Base-by-base conservation (phyloP, 2,888 invertebrate genomes). In the Anthophora plumipes region DNA sequence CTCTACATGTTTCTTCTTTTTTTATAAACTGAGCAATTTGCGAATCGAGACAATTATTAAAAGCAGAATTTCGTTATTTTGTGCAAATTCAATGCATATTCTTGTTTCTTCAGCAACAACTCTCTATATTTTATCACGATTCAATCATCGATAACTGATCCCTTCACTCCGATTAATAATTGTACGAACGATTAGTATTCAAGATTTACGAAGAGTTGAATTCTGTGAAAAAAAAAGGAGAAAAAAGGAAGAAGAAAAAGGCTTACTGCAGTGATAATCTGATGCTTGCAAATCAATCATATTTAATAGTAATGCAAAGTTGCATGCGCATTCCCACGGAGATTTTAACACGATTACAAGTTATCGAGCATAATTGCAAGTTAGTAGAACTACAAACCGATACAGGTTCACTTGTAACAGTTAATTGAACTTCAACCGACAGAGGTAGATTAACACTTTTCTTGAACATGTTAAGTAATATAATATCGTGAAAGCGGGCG, bases 341-440 rank as follows among this genome's bases (percentile, higher is more conserved):
- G 37, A 37, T 37, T 64, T 50, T 37, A 64, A 37, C 64, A 20
- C 48, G 31, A 9, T 64, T 64, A 50, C 17, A 20, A 48, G 20
- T 20, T 20, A 50, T 50, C 37, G 37, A 20, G 50, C 50, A 8
- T 64, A 50, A 37, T 37, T 37, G 11, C 37, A 20, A 20, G 14
- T 31, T 64, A 14, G 37, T 14, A 50, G 64, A 37, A 64, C n/a
- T n/a, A 50, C 48, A 50, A 50, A 50, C 31, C 7, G 20, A 37
- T 3, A 31, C 17, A 14, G 14, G 20, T 20, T 25, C 37, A 50
- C 50, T 50, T 37, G 64, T 48, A 37, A 39, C 39, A 39, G 59
- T 20, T 59, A 59, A 59, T 59, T 59, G 39, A 39, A 59, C 59
- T 39, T 59, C 37, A 57, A 57, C 57, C 17, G 57, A 37, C 37